Evolutionary conservation across 1,140 invertebrate genomes (phyloP).

Genomic region (Caerostris extrusa): DNA sequence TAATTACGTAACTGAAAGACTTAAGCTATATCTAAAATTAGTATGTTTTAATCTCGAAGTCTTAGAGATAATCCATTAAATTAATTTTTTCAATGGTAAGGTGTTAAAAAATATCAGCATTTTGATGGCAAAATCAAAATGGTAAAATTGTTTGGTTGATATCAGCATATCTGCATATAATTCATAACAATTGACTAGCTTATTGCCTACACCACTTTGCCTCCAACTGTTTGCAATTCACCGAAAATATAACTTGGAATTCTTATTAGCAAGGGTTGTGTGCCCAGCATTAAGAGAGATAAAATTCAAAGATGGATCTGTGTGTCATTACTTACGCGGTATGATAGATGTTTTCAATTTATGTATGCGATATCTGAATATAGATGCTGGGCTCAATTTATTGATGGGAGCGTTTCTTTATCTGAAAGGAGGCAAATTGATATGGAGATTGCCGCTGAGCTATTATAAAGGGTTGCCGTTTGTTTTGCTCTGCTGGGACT

Average conservation of each 20-base stretch:
- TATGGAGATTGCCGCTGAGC: constrained; percentile 44
- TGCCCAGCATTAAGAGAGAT: neutral
- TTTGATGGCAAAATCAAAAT: no score
- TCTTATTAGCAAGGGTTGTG: neutral
- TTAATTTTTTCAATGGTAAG: no score
- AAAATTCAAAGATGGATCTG: neutral
- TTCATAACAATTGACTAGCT: no score
- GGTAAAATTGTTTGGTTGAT: no score
- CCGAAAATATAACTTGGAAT: neutral
- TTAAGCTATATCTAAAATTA: no score
- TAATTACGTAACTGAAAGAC: no score
- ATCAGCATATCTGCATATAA: no score
- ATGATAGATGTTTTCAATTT: constrained; percentile 54
- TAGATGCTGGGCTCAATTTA: neutral
- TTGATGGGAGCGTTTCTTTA: constrained; percentile 2
- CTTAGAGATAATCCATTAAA: no score
- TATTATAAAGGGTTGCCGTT: neutral
- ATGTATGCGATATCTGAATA: constrained; percentile 28
- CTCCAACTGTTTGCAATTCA: neutral
- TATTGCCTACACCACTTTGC: neutral
- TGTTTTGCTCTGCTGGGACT: neutral
- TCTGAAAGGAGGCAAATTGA: constrained; percentile 29
- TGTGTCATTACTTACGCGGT: constrained; percentile 35
- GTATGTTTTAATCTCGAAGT: no score
- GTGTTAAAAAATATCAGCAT: no score